These are phyloP conservation scores for Tautogolabrus adspersus DNA, from an alignment of 2,113 vertebrate genomes.

Conservation along the genomic window DNA sequence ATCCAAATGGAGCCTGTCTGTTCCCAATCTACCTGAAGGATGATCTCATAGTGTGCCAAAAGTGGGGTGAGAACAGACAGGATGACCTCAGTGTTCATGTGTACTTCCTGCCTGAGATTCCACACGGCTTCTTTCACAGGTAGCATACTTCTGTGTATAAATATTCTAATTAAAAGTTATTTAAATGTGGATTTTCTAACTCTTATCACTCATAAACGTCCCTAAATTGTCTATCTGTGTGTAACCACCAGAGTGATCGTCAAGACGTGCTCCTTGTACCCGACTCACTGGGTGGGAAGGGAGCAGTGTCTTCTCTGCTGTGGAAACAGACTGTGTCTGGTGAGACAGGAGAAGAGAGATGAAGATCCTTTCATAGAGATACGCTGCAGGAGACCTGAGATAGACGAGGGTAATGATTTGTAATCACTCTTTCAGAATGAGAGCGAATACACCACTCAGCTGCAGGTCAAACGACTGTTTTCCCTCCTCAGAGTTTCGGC, in stretches of 20 bases:
- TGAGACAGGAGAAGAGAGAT: conserved; percentile 18
- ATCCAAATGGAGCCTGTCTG: conserved; percentile 41
- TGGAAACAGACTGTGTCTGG: conserved; percentile 36
- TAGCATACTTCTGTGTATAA: background rate
- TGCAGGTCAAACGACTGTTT: background rate
- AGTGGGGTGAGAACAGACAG: conserved; percentile 43
- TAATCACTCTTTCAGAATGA: background rate
- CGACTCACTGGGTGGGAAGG: conserved; percentile 36
- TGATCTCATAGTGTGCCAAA: conserved; percentile 19
- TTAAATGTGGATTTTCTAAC: too few species aligned
- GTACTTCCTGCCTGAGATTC: conserved; percentile 43
- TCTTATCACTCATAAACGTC: background rate
- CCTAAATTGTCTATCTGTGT: background rate
- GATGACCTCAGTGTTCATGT: conserved; percentile 43
- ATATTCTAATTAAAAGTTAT: too few species aligned
- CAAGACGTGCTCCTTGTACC: conserved; percentile 28
- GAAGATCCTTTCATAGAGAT: conserved; percentile 40
- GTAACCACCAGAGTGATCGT: conserved; percentile 25
- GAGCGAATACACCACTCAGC: background rate
- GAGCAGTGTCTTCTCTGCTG: conserved; percentile 41
- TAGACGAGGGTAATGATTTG: conserved; percentile 6
- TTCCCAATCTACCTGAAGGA: conserved; percentile 46
- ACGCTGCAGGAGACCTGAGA: conserved; percentile 44
- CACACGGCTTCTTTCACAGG: conserved; percentile 49
- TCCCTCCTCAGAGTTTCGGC: conserved; percentile 15